phyloP scores from a whole-genome alignment of 2,888 invertebrate genomes.

The Phengaris alcon region DNA sequence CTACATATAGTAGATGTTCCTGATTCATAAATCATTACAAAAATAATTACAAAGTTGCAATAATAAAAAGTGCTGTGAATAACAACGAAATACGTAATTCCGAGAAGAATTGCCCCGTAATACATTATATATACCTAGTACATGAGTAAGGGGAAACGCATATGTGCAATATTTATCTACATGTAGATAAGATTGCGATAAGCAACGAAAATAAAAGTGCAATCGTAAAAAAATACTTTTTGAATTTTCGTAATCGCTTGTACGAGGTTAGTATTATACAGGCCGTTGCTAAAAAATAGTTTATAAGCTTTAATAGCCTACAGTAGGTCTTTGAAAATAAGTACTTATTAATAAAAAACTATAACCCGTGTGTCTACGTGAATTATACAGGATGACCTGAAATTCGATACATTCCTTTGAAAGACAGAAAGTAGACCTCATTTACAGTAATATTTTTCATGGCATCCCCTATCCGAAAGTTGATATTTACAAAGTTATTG shows the following conservation, averaged over 20 bases:
- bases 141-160: background rate
- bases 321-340: too few species aligned
- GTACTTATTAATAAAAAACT: too few species aligned
- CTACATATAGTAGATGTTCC: background rate
- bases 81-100: constrained; percentile 11
- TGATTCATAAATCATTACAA: constrained; percentile 16
- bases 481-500: too few species aligned
- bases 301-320: background rate
- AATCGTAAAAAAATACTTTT: background rate
- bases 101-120: background rate
- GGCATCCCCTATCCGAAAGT: too few species aligned
- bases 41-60: constrained; percentile 6
- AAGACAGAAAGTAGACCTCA: too few species aligned
- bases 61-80: background rate
- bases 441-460: too few species aligned
- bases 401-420: too few species aligned
- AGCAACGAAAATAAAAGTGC: constrained; percentile 11
- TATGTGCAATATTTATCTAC: background rate
- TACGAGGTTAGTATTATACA: background rate
- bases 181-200: background rate
- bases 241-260: background rate
- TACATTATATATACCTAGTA: too few species aligned
- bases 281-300: background rate
- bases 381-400: too few species aligned
- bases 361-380: too few species aligned